These are phyloP conservation scores for Diplolepis rosae DNA, from an alignment of 2,888 invertebrate genomes.

Conservation along the genomic window DNA sequence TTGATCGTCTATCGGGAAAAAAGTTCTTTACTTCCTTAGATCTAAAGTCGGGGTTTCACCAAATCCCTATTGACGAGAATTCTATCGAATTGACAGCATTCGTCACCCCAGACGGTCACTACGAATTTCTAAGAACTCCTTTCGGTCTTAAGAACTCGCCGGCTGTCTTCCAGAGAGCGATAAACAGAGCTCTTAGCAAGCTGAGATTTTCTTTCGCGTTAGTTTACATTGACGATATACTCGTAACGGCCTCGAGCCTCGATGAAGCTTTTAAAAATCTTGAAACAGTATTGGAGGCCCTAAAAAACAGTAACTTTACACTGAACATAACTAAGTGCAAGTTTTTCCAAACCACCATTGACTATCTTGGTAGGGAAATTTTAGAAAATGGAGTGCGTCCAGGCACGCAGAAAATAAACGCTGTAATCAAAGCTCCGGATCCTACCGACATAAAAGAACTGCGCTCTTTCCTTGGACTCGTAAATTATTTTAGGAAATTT, in stretches of 20 bases:
- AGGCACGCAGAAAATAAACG: constrained; percentile 53
- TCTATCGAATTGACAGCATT: background rate
- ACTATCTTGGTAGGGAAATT: constrained; percentile 62
- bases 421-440: constrained; percentile 55
- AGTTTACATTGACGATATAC: constrained; percentile 28
- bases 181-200: background rate
- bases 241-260: background rate
- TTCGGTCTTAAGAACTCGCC: no score
- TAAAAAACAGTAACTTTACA: no score
- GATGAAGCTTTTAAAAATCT: background rate
- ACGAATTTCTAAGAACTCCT: no score
- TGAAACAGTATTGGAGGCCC: background rate
- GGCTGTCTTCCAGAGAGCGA: background rate
- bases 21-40: background rate
- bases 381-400: constrained; percentile 55
- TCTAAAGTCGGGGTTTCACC: background rate
- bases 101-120: background rate
- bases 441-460: no score
- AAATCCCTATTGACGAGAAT: no score
- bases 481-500: constrained; percentile 55
- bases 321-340: constrained; percentile 60
- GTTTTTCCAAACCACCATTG: constrained; percentile 54
- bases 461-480: constrained; percentile 61
- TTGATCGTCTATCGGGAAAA: background rate
- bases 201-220: background rate